These are phyloP conservation scores for Heteropelma amictum DNA, from an alignment of 2,888 invertebrate species.

Conservation along the genomic window DNA sequence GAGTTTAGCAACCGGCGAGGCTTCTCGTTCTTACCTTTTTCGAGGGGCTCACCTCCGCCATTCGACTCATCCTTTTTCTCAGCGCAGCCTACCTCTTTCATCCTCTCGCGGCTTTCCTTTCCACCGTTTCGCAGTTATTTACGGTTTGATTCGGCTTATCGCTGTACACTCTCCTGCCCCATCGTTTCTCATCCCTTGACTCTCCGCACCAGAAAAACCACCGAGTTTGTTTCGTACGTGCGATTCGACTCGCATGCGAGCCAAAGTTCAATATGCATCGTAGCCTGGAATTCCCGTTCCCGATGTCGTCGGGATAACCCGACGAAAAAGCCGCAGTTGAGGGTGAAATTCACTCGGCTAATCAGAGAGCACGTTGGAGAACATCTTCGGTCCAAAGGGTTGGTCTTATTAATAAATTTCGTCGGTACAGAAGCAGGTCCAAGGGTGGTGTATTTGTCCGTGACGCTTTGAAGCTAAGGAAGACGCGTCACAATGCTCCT, in stretches of 20 bases:
- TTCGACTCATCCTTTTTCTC: slow-evolving; percentile 13
- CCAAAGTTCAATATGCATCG: not conserved
- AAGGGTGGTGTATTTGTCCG: slow-evolving; percentile 58
- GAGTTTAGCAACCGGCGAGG: slow-evolving; percentile 76
- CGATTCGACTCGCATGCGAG: slow-evolving; percentile 12
- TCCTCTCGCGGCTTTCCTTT: slow-evolving; percentile 65
- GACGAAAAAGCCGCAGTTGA: too few species aligned
- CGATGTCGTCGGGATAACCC: too few species aligned
- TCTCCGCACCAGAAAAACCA: slow-evolving; percentile 16
- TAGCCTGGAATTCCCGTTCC: too few species aligned
- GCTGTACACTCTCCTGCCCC: slow-evolving; percentile 64
- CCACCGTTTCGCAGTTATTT: slow-evolving; percentile 77
- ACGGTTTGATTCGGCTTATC: slow-evolving; percentile 78
- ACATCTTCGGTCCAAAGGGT: too few species aligned
- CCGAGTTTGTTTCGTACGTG: slow-evolving; percentile 8
- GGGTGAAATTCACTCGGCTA: too few species aligned
- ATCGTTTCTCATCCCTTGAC: slow-evolving; percentile 30
- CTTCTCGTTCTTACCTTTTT: slow-evolving; percentile 70
- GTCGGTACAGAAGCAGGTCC: slow-evolving; percentile 47
- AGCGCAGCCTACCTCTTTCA: slow-evolving; percentile 52
- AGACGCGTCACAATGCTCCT: slow-evolving; percentile 31
- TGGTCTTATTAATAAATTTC: too few species aligned
- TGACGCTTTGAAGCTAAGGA: slow-evolving; percentile 67
- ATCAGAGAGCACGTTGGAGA: too few species aligned
- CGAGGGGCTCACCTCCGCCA: slow-evolving; percentile 47